Evolutionary conservation across 2,888 invertebrate species (phyloP), one percentile per base, ranked within the genome.

Genomic region (Conistra vaccinii): DNA sequence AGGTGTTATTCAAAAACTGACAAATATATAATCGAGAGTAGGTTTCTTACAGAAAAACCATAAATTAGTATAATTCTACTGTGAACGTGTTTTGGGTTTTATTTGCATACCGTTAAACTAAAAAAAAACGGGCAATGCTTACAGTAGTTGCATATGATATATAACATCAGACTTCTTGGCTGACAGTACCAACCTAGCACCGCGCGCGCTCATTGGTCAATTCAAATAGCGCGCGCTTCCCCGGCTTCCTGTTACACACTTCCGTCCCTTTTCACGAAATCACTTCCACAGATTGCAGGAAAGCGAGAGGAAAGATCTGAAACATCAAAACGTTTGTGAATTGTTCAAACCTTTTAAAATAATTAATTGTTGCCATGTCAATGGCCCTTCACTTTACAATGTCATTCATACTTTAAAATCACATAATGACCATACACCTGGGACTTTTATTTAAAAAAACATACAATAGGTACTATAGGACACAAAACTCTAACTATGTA

Each of bases 331-430:
- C 2, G 1, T 29, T 23, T 26, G 7, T 42, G 42, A 29, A 65
- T 29, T 23, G 45, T 1, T 14, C 12, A 45, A 45, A 45, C 42
- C 17, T 26, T 39, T 55, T n/a, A 14, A 39, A 51, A 26, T 32
- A 61, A 51, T 73, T 35, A 58, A 48, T 51, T 75, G 20, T 39
- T 48, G 10, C 23, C 4, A 45, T 55, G 35, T 35, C 53, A 65
- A 29, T 65, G 35, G 55, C 55, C 45, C n/a, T 66, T 77, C 35
- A 77, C 45, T 77, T 66, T 66, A 57, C n/a, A 77, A 57, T 78
- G 48, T 48, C 75, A 23, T 51, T 51, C 26, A 32, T 42, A 17
- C 17, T 58, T 78, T 77, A 2, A 32, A 66, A 67, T 20, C 4
- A 29, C 39, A 66, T 45, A 29, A 14, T 9, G 29, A 10, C 23